Conservation (phyloP, 2,797 vertebrate genomes). For the Sibirionetta formosa region DNA sequence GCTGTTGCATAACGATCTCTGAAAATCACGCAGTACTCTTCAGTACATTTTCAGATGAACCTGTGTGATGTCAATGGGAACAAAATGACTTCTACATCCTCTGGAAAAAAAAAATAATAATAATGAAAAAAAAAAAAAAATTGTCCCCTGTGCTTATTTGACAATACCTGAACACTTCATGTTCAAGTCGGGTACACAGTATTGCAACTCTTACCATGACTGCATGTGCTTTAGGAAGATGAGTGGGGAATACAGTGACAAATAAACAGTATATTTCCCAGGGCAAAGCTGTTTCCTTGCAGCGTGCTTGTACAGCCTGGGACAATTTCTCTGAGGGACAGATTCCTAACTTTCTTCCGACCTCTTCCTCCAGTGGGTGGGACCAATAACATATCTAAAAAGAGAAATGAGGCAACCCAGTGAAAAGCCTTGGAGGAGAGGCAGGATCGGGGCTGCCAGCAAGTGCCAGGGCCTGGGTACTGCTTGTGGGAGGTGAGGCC, state of each 20-base stretch:
- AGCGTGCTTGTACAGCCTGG: neutral
- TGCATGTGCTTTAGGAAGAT: rapidly evolving
- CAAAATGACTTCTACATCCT: rapidly evolving
- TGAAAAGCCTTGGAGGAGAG: neutral
- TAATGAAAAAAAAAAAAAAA: neutral
- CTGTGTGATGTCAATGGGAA: rapidly evolving
- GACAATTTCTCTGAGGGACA: neutral
- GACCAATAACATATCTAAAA: neutral
- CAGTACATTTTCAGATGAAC: too few relatives aligned
- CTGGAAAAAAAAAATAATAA: neutral
- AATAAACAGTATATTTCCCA: neutral
- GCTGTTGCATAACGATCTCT: neutral
- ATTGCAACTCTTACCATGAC: neutral
- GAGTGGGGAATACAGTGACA: neutral
- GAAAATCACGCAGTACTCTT: neutral
- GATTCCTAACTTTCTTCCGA: neutral
- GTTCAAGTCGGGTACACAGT: neutral
- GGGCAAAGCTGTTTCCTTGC: neutral
- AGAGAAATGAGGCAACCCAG: neutral
- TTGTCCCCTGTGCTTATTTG: neutral
- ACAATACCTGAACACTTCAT: neutral
- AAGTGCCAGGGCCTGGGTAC: neutral
- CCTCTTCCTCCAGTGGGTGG: neutral
- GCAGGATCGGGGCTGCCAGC: neutral
- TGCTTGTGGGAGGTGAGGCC: neutral